Conservation (phyloP, 92 coral and sea anemone species). For the Phymanthus crucifer region DNA sequence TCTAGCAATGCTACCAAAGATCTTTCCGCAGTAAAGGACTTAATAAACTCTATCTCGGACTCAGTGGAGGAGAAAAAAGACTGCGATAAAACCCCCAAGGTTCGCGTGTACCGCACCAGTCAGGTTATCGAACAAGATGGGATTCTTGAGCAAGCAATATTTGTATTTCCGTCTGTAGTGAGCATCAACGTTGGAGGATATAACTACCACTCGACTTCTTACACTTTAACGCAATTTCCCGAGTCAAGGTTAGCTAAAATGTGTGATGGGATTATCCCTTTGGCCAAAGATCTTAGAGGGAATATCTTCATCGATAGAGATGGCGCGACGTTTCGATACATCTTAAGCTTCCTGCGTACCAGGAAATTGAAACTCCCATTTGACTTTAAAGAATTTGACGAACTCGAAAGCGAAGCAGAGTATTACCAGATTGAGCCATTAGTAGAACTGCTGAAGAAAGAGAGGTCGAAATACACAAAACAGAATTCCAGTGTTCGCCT, state of each 20-base stretch:
- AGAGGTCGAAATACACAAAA: conserved; percentile 11
- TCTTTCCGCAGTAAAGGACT: conserved; percentile 14
- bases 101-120: conserved; percentile 28
- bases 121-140: conserved; percentile 36
- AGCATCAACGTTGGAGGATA: conserved; percentile 76
- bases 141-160: conserved; percentile 31
- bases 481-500: conserved; percentile 40
- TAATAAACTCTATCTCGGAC: conserved; percentile 17
- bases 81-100: conserved; percentile 5
- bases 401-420: conserved; percentile 60
- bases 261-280: conserved; percentile 39
- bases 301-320: conserved; percentile 64
- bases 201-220: conserved; percentile 64
- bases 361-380: conserved; percentile 51
- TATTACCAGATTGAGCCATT: conserved; percentile 51
- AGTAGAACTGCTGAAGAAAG: conserved; percentile 43
- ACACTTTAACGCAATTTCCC: conserved; percentile 62
- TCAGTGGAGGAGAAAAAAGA: conserved; percentile 20
- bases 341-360: conserved; percentile 60
- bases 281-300: conserved; percentile 52
- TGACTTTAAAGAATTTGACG: conserved; percentile 50
- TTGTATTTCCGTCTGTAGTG: conserved; percentile 59
- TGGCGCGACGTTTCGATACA: conserved; percentile 56
- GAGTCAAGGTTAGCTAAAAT: conserved; percentile 58
- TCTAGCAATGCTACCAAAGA: not conserved